These are phyloP conservation scores for Phaetusa simplex DNA, from an alignment of 2,113 vertebrate genomes.

Conservation along the genomic window DNA sequence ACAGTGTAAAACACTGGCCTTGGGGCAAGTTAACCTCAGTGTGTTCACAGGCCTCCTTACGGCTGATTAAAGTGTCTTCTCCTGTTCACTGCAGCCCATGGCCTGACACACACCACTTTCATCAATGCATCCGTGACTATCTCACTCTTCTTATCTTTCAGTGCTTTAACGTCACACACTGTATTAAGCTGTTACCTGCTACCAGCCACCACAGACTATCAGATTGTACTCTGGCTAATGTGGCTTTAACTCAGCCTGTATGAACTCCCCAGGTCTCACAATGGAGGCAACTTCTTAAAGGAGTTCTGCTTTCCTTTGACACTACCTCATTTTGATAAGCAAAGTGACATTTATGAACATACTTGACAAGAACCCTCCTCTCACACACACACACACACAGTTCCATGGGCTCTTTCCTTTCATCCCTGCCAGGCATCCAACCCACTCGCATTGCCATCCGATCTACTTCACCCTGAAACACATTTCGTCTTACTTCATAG, in stretches of 20 bases:
- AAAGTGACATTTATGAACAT: background rate
- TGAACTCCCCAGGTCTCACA: background rate
- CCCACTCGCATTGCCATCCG: background rate
- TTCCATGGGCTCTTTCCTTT: background rate
- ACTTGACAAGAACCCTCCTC: background rate
- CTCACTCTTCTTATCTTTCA: background rate
- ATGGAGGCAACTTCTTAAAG: background rate
- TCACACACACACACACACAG: background rate
- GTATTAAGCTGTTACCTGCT: background rate
- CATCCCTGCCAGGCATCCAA: background rate
- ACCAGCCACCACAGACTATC: background rate
- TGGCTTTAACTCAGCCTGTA: background rate
- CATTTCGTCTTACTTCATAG: background rate
- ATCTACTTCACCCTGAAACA: background rate
- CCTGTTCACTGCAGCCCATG: background rate
- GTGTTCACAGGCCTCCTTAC: background rate
- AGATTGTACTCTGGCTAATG: fast-evolving
- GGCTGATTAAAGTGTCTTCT: background rate
- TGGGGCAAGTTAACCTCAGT: background rate
- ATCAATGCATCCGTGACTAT: background rate
- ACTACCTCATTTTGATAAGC: background rate
- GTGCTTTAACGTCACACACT: fast-evolving
- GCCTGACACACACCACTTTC: background rate
- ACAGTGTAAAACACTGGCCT: background rate
- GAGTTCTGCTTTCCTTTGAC: background rate